phyloP scores from a whole-genome alignment of 2,797 vertebrate genomes.

The Falco novaeseelandiae region DNA sequence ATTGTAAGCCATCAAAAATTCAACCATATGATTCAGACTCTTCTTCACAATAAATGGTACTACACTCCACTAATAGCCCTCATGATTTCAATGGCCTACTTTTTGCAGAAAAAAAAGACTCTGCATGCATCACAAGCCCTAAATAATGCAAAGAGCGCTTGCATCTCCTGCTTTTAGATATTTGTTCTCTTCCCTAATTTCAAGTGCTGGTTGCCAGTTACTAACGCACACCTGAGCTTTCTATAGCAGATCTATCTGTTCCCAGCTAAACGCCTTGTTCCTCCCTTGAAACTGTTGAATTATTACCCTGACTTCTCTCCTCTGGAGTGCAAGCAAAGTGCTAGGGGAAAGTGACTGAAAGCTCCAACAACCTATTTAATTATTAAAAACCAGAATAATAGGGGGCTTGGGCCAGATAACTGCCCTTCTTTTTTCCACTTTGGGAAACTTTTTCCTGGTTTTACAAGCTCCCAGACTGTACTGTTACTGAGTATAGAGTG shows the following conservation, averaged over 20 bases:
- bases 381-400: not conserved
- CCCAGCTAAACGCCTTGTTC: not conserved
- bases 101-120: not conserved
- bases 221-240: not conserved
- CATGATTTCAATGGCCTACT: not conserved
- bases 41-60: not conserved
- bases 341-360: not conserved
- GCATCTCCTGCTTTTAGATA: not conserved
- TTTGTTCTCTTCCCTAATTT: not conserved
- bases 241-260: not conserved
- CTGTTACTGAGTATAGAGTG: not conserved
- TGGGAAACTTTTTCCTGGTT: not conserved
- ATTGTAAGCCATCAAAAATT: not conserved
- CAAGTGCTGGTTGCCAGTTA: not conserved
- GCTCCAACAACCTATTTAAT: not conserved
- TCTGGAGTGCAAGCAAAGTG: not conserved
- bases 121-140: not conserved
- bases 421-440: not conserved
- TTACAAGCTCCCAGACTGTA: not conserved
- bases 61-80: not conserved
- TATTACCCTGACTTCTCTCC: not conserved
- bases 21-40: not conserved
- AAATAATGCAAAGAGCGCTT: slow-evolving; percentile 10
- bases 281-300: not conserved
- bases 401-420: not conserved